Evolutionary conservation across 2,797 vertebrate genomes (phyloP), one percentile per base, ranked within the genome.

Genomic region (Rhinichthys osculus): DNA sequence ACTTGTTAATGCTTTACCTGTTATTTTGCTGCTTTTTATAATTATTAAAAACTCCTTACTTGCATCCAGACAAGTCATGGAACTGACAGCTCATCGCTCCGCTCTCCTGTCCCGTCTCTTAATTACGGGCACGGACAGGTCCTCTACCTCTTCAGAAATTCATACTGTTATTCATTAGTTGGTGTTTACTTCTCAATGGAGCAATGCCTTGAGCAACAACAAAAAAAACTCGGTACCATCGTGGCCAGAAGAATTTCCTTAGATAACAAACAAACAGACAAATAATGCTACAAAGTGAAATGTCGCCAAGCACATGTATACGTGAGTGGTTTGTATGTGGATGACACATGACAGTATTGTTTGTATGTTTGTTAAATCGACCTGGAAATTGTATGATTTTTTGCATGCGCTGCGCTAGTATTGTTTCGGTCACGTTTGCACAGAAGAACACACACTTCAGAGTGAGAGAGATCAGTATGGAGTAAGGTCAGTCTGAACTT

Each of bases 121-220:
- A 88, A 70, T 91, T 81, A 89, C 90, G 90, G 86, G 83, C 87
- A 91, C 88, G 90, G 92, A 92, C 92, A 92, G 93, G 93, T 92
- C 83, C 90, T 95, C 95, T 96, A 96, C 95, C 95, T 96, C 95
- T 94, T 92, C 92, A 89, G 93, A 73, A 85, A 93, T 93, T 93
- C 89, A 93, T 93, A 93, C 90, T 90, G 86, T 90, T 88, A 84
- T 59, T 88, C 30, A 79, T 86, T 54, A n/a, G 16, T 90, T 91
- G 92, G 91, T 91, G 93, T 95, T 94, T 94, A 95, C 94, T 94
- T 90, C 93, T 93, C 84, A 91, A 94, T 94, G 93, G 93, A 92
- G 92, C 88, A 93, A 94, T 94, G 93, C 95, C 94, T 94, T 94
- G 93, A 95, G 93, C 91, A 94, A 95, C 59, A 67, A 8, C 23